Conservation (phyloP, 2,113 vertebrate species). For the Cnemophilus loriae region DNA sequence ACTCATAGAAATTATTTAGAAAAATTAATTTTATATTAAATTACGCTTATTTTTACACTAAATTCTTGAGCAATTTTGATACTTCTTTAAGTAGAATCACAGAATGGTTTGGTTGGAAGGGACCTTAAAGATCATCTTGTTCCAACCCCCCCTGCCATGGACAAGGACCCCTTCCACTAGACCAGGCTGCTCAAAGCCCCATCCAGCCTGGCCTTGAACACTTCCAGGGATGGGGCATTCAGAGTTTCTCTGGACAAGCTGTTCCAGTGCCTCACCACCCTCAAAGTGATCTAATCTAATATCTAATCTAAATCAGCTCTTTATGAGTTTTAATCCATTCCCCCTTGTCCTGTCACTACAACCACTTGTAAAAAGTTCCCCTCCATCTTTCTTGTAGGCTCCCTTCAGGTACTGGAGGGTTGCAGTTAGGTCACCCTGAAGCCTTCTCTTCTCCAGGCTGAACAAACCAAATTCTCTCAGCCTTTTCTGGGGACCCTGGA, state of each 20-base stretch:
- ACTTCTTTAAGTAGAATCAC: too few species aligned
- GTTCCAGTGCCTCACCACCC: neutral
- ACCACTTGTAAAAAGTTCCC: neutral
- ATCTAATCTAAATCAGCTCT: neutral
- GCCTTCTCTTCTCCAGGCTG: neutral
- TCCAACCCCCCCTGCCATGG: neutral
- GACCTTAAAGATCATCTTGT: neutral
- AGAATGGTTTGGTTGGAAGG: neutral
- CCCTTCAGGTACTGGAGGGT: neutral
- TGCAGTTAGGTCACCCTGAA: neutral
- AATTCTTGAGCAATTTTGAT: too few species aligned
- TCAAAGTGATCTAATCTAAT: neutral
- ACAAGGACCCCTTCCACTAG: neutral
- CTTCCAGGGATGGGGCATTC: neutral
- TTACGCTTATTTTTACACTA: too few species aligned
- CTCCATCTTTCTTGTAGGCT: neutral
- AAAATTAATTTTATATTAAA: too few species aligned
- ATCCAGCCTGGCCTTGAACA: neutral
- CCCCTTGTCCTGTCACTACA: neutral
- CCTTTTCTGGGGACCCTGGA: neutral
- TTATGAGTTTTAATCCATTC: neutral
- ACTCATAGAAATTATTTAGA: too few species aligned
- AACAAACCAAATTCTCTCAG: neutral
- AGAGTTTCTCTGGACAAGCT: neutral
- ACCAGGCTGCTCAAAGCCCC: neutral